Conservation (phyloP, 2,113 vertebrate species). For the Gymnorhina tibicen region DNA sequence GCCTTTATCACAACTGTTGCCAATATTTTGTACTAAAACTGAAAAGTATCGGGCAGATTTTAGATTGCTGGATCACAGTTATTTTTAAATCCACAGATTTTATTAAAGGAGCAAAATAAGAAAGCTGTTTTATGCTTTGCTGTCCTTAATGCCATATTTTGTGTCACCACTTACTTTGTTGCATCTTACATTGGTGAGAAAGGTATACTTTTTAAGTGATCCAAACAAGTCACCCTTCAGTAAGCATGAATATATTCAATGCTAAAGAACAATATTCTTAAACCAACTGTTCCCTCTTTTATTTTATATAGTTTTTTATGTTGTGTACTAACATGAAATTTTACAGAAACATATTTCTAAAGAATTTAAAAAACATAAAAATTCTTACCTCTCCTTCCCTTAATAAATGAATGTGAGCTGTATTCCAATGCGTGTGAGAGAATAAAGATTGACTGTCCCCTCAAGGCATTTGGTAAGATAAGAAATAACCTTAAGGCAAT, state of each 20-base stretch:
- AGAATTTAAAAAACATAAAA: background rate
- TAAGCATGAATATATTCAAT: background rate
- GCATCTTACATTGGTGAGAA: background rate
- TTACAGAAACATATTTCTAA: background rate
- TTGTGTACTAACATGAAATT: background rate
- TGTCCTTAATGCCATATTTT: background rate
- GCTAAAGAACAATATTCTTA: background rate
- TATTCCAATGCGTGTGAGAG: background rate
- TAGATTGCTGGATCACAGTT: background rate
- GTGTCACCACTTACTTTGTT: background rate
- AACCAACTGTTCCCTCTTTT: background rate
- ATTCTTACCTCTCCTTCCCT: background rate
- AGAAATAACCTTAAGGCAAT: slow-evolving; percentile 55
- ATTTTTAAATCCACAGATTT: background rate
- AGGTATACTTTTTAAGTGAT: background rate
- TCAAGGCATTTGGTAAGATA: slow-evolving; percentile 44
- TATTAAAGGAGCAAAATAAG: background rate
- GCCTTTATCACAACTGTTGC: background rate
- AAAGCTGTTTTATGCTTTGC: background rate
- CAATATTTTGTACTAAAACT: background rate
- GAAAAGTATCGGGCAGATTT: background rate
- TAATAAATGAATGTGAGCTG: background rate
- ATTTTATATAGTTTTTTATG: background rate
- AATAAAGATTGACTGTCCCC: slow-evolving; percentile 3
- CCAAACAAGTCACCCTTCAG: background rate